Conservation (phyloP, 2,797 vertebrate species). For the Odontamblyopus lacepedii region DNA sequence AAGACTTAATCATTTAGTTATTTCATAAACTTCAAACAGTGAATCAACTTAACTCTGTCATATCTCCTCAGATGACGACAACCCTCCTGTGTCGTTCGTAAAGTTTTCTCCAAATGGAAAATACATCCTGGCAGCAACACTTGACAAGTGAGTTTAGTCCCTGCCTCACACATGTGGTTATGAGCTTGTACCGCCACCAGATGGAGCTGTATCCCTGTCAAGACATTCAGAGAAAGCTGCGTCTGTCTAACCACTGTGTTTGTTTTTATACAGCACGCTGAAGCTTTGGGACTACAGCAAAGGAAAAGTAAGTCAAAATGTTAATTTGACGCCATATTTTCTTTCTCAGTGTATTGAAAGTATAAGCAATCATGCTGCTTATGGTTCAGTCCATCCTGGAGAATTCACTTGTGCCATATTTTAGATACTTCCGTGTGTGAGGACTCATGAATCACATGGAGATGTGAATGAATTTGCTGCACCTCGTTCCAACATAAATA, state of each 20-base stretch:
- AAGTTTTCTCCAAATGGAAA: conserved; percentile 99
- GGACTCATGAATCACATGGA: too few species aligned
- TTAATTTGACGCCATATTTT: background rate
- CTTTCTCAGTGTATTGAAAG: background rate
- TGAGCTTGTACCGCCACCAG: conserved; percentile 43
- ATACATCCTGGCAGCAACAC: conserved; percentile 96
- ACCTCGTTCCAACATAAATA: too few species aligned
- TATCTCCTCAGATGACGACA: conserved; percentile 88
- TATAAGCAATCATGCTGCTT: background rate
- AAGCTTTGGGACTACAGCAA: conserved; percentile 99
- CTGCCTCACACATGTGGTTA: background rate
- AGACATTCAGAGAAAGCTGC: background rate
- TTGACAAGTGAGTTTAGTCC: conserved; percentile 90
- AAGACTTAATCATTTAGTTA: conserved; percentile 1
- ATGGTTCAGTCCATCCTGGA: too few species aligned
- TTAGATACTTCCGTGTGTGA: too few species aligned
- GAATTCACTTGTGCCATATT: too few species aligned
- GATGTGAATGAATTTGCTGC: too few species aligned
- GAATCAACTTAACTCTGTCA: background rate
- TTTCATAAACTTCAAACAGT: background rate
- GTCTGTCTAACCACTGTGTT: background rate
- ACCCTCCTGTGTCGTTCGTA: conserved; percentile 97
- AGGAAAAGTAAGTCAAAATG: conserved; percentile 86
- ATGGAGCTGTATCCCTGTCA: conserved; percentile 16
- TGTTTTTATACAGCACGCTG: conserved; percentile 82